Evolutionary conservation across 2,113 vertebrate genomes (phyloP).

Genomic region (Bos taurus): ARS-UCD2.0 NC_037347.1:27913501-27914000

Average conservation of each 20-base stretch:
- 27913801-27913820: neutral
- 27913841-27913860: neutral
- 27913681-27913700: neutral
- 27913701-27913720: neutral
- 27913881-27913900: neutral
- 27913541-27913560: neutral
- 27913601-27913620: neutral
- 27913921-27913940: neutral
- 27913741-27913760: neutral
- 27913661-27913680: neutral
- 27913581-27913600: neutral
- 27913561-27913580: accelerated
- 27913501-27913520: neutral
- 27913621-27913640: neutral
- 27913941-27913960: neutral
- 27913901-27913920: neutral
- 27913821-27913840: neutral
- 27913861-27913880: neutral
- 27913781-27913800: neutral
- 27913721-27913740: neutral
- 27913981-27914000: neutral
- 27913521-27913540: neutral
- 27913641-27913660: neutral
- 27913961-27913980: neutral
- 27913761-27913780: neutral